Base-by-base conservation (phyloP, 2,113 vertebrate genomes). In the Pterocles gutturalis region DNA sequence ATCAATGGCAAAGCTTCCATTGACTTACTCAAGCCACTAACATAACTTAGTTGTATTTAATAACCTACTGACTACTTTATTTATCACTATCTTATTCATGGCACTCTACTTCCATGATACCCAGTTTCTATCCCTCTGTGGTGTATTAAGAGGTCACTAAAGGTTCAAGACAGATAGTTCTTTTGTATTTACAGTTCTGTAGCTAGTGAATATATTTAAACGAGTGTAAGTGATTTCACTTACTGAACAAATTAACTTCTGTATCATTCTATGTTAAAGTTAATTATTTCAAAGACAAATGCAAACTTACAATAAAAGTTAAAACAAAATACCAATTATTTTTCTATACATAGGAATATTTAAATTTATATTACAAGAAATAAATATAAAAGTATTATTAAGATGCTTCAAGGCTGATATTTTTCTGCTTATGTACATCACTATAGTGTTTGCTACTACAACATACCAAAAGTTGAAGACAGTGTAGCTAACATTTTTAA, bases 361-460 rank as follows among this genome's bases (percentile, higher is more conserved):
- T 86, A 97, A 97, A 96, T 92, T 96, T 98, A 98, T 96, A 97
- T 97, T 97, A 97, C 97, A 98, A 96, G 97, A 98, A 98, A 98
- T 98, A 98, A 98, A 98, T 98, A 98, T 76, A 96, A 97, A 97
- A 95, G 83, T 95, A 94, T 58, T 90, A 92, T 36, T 93, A 92
- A 89, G 73, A 95, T 92, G 94, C 87, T 87, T 91, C 96, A 87
- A 89, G 34, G 34, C 28, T 76, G 73, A 13, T 95, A 94, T 86
- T 95, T 84, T 96, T 96, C 93, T 94, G 73, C 84, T 91, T 98
- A 97, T 98, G 70, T 98, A 98, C 97, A 98, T 90, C 58, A 62
- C 83, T 97, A 94, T 26, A 64, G 69, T 89, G 66, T 95, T 91
- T 92, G 76, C 93, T 89, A 83, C 70, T 91, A 90, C 86, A 92